Evolutionary conservation across 2,797 vertebrate genomes (phyloP).

Genomic region (Microtus agrestis): DNA sequence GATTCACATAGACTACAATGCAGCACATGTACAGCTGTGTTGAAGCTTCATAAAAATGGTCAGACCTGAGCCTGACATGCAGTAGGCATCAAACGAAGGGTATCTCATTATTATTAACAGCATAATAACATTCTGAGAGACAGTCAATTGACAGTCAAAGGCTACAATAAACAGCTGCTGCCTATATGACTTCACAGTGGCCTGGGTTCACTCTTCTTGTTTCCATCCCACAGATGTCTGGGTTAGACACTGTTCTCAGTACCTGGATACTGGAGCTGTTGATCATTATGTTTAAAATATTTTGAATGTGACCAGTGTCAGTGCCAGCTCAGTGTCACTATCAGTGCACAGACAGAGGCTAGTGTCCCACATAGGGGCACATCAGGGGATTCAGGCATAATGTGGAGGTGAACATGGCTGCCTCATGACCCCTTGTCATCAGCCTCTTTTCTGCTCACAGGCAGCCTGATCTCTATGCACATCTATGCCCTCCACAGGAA

Average conservation of each 20-base stretch:
- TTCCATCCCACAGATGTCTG: no score
- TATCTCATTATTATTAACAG: not conserved
- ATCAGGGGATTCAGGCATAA: not conserved
- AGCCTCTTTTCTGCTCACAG: constrained; percentile 73
- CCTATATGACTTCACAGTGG: not conserved
- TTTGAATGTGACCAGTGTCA: not conserved
- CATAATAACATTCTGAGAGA: not conserved
- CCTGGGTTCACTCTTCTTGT: not conserved
- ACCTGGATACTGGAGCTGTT: not conserved
- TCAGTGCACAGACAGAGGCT: not conserved
- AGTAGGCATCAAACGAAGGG: not conserved
- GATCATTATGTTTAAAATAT: not conserved
- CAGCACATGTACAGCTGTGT: not conserved
- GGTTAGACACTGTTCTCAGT: not conserved
- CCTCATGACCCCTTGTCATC: not conserved
- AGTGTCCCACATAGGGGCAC: no score
- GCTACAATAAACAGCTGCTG: not conserved
- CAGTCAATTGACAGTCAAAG: not conserved
- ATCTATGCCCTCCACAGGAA: constrained; percentile 84
- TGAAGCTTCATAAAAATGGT: not conserved
- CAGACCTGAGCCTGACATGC: not conserved
- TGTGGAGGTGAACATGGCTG: not conserved
- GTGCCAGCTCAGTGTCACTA: not conserved
- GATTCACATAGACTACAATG: not conserved
- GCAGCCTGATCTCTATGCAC: constrained; percentile 81